Percentiles rank a stretch among this genome's conserved stretches.
Conservation (phyloP, 2,888 invertebrate genomes). For the Stenichneumon culpator region DNA sequence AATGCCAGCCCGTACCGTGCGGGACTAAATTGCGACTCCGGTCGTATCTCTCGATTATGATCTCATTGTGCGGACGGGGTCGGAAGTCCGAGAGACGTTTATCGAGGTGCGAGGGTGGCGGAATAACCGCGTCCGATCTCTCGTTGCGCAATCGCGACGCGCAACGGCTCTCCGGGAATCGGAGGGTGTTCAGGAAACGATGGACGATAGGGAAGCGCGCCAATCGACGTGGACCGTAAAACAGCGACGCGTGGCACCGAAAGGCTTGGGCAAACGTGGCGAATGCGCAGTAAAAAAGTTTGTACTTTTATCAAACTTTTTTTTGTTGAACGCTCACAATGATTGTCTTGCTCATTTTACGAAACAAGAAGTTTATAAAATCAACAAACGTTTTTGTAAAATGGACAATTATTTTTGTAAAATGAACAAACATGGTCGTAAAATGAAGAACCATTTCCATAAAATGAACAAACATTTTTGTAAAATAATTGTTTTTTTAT, state of each 20-base stretch:
- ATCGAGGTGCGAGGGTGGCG: constrained; percentile 38
- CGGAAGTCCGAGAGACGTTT: constrained; percentile 20
- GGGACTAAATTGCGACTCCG: background rate
- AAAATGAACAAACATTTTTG: no score
- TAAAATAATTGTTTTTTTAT: no score
- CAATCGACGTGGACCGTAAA: background rate
- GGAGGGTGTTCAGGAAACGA: constrained; percentile 46
- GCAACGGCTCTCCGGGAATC: constrained; percentile 42
- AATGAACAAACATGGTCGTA: no score
- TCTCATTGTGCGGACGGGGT: background rate
- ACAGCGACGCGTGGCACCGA: background rate
- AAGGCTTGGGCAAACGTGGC: background rate
- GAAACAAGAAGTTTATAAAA: no score
- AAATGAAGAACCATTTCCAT: no score
- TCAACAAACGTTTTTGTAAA: no score
- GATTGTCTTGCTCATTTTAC: no score
- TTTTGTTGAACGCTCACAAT: no score
- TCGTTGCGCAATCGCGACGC: constrained; percentile 21
- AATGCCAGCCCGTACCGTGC: background rate
- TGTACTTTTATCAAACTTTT: background rate
- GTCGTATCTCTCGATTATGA: background rate
- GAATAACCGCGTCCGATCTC: constrained; percentile 45
- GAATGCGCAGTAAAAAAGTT: background rate
- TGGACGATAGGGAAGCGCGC: constrained; percentile 22
- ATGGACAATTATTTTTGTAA: no score